Conservation (phyloP, 2,888 invertebrate species). For the Adelphocoris suturalis region DNA sequence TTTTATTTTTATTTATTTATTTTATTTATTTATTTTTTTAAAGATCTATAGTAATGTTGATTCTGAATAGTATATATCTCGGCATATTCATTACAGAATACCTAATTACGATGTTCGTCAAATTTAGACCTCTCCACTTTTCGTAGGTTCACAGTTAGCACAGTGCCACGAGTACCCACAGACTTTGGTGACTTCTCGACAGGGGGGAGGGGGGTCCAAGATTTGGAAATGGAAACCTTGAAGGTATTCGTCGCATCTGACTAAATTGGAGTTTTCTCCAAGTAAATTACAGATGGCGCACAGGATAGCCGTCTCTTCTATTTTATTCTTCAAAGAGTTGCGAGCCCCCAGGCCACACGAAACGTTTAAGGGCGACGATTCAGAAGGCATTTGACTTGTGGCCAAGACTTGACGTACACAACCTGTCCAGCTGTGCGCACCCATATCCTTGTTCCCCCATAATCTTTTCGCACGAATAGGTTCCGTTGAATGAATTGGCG, state of each 20-base stretch:
- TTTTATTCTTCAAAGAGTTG: constrained; percentile 77
- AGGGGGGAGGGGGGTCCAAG: constrained; percentile 94
- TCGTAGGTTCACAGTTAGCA: constrained; percentile 94
- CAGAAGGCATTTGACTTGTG: constrained; percentile 67
- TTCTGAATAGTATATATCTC: too few relatives aligned
- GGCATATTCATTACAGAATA: not conserved
- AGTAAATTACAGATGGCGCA: constrained; percentile 85
- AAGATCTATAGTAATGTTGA: not conserved
- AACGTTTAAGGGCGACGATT: constrained; percentile 75
- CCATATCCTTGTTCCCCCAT: too few relatives aligned
- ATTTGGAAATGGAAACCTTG: constrained; percentile 95
- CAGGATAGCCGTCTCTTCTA: constrained; percentile 80
- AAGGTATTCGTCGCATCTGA: constrained; percentile 93
- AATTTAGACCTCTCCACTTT: constrained; percentile 39
- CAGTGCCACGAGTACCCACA: constrained; percentile 97
- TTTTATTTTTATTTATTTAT: too few relatives aligned
- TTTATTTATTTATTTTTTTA: too few relatives aligned
- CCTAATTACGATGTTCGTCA: not conserved
- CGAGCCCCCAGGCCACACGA: constrained; percentile 74
- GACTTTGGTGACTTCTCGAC: constrained; percentile 94
- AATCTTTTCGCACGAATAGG: too few relatives aligned
- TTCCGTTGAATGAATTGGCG: too few relatives aligned
- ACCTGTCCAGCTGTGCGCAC: too few relatives aligned
- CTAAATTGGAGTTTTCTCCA: constrained; percentile 84
- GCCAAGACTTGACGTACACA: constrained; percentile 71